phyloP scores from a whole-genome alignment of 2,888 invertebrate genomes.

The Belgica antarctica region DNA sequence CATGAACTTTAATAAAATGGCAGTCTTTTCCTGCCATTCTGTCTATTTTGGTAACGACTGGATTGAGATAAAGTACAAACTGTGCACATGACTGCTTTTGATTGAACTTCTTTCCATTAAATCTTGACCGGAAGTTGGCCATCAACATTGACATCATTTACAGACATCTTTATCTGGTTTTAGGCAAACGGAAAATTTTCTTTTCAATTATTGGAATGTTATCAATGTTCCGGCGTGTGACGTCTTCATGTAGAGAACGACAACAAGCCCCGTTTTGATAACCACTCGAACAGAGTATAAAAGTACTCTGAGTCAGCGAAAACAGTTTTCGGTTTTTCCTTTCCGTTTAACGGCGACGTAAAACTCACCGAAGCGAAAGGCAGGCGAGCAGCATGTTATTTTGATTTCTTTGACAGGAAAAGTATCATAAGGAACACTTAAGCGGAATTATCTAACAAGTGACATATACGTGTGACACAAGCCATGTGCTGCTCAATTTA shows the following conservation, averaged over 20 bases:
- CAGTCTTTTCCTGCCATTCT: too few species aligned
- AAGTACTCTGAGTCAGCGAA: background rate
- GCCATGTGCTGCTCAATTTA: slow-evolving; percentile 28
- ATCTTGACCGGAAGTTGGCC: too few species aligned
- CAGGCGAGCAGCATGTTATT: background rate
- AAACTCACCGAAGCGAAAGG: background rate
- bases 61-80: too few species aligned
- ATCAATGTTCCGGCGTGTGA: slow-evolving; percentile 6
- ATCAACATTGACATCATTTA: background rate
- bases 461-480: slow-evolving; percentile 38
- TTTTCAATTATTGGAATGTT: background rate
- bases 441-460: slow-evolving; percentile 36
- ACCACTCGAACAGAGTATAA: background rate
- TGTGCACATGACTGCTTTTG: too few species aligned
- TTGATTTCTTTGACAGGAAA: slow-evolving; percentile 9
- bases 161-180: too few species aligned
- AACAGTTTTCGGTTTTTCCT: background rate
- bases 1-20: too few species aligned
- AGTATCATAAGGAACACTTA: slow-evolving; percentile 32
- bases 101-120: too few species aligned
- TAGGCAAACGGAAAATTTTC: background rate
- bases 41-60: too few species aligned
- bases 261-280: background rate
- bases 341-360: background rate
- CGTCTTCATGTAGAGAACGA: background rate